phyloP scores from a whole-genome alignment of 2,888 invertebrate genomes.

The Sycophila texana region DNA sequence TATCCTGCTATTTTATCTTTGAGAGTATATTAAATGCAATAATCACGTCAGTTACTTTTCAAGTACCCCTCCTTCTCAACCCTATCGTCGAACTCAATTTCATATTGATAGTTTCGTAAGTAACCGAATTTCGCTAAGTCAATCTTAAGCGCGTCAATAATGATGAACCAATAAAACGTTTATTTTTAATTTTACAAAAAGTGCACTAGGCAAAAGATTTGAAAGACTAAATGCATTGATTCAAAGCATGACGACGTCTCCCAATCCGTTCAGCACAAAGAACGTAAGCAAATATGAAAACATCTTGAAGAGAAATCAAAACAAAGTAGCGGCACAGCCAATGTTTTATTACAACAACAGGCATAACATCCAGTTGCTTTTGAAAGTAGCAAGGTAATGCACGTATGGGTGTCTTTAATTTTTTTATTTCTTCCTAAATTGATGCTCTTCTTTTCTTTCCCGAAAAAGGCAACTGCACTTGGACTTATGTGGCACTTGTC shows the following conservation, averaged over 20 bases:
- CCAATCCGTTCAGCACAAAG: neutral
- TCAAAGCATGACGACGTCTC: constrained; percentile 11
- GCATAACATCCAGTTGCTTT: constrained; percentile 38
- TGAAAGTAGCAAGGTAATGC: constrained; percentile 35
- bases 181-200: neutral
- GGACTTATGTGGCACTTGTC: constrained; percentile 57
- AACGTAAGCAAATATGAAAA: constrained; percentile 29
- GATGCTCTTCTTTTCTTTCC: neutral
- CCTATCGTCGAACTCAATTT: constrained; percentile 26
- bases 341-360: constrained; percentile 27
- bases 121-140: neutral
- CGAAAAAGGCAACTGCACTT: constrained; percentile 60
- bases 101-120: constrained; percentile 15
- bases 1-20: no score
- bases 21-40: neutral
- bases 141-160: neutral
- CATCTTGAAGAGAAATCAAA: constrained; percentile 28
- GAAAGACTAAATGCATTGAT: constrained; percentile 48
- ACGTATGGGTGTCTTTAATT: neutral
- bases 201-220: constrained; percentile 43
- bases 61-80: constrained; percentile 5
- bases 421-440: neutral
- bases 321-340: constrained; percentile 10
- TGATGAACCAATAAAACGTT: neutral
- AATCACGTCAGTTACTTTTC: neutral